Conservation (phyloP, 1,140 invertebrate species). For the Tetragnatha versicolor region DNA sequence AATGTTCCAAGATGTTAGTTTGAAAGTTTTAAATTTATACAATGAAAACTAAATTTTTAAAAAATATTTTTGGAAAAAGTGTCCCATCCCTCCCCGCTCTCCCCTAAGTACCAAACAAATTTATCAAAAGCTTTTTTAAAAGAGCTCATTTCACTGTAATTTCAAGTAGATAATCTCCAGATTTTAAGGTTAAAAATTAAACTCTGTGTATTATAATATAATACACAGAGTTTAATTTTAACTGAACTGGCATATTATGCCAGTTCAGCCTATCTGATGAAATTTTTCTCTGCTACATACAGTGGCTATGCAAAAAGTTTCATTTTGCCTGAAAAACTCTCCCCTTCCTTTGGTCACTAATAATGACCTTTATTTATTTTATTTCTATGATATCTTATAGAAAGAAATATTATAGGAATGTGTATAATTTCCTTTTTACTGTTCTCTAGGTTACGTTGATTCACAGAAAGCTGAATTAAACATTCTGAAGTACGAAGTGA, state of each 20-base stretch:
- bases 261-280: not conserved
- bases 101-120: too few species aligned
- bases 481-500: constrained; percentile 23
- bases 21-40: too few species aligned
- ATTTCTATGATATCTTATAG: not conserved
- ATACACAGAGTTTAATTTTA: too few species aligned
- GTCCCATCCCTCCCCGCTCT: too few species aligned
- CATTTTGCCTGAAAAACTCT: too few species aligned
- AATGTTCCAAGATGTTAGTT: too few species aligned
- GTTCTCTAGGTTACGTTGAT: not conserved
- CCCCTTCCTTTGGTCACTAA: not conserved
- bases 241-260: too few species aligned
- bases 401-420: not conserved
- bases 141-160: not conserved
- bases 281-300: not conserved
- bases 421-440: not conserved
- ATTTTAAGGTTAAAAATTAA: too few species aligned
- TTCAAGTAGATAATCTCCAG: not conserved
- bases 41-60: too few species aligned
- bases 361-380: not conserved
- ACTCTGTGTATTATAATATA: too few species aligned
- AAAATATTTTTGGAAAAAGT: too few species aligned
- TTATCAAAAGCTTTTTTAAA: not conserved
- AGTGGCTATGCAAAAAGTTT: not conserved
- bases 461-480: constrained; percentile 23